A percentile compares a stretch with the other conserved stretches of the same genome.
Evolutionary conservation across 2,797 vertebrate species (phyloP).

Genomic region (Siniperca scherzeri): DNA sequence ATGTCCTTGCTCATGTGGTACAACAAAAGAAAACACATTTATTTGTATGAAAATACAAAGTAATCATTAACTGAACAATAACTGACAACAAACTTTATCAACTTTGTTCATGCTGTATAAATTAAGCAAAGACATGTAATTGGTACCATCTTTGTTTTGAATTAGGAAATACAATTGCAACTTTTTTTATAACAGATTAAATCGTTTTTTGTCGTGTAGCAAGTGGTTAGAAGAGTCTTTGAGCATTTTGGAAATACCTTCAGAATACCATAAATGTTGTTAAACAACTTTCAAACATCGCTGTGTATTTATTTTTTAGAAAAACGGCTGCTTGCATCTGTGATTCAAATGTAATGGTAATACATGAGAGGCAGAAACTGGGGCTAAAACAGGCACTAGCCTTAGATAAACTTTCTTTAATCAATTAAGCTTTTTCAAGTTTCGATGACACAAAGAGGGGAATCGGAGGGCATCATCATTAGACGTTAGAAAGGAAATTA

Average conservation of each 20-base stretch:
- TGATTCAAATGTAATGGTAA: background rate
- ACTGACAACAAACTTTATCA: background rate
- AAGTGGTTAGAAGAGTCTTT: background rate
- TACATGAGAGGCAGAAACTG: background rate
- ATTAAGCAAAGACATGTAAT: background rate
- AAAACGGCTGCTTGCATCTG: background rate
- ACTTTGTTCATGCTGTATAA: background rate
- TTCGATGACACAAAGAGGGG: conserved; percentile 32
- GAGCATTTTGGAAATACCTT: background rate
- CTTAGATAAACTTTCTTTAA: conserved; percentile 35
- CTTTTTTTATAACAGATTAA: background rate
- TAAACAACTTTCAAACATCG: background rate
- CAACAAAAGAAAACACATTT: background rate
- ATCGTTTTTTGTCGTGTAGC: no score
- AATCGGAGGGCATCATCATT: conserved; percentile 50
- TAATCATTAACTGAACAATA: background rate
- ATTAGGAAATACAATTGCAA: background rate
- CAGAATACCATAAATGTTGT: background rate
- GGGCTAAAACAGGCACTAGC: background rate
- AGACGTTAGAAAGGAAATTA: conserved; percentile 37
- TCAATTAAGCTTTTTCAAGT: conserved; percentile 38
- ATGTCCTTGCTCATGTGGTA: background rate
- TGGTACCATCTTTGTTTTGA: background rate
- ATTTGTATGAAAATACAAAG: background rate
- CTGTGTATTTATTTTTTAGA: background rate